Evolutionary conservation across 2,113 vertebrate species (phyloP).

Genomic region (Tympanuchus pallidicinctus): DNA sequence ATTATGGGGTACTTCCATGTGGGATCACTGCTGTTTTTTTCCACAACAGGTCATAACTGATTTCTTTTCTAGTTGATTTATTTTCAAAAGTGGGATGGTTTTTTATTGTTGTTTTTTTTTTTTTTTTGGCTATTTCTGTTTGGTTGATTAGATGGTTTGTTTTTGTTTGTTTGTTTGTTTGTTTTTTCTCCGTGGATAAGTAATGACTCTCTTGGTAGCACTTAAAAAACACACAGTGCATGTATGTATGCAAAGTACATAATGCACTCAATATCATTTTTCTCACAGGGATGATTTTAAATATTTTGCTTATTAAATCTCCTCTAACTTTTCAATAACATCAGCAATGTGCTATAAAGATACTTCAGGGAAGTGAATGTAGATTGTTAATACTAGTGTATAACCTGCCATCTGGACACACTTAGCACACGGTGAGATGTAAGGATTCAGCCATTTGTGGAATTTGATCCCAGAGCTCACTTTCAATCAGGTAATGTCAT

Average conservation of each 20-base stretch:
- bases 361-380: conserved; percentile 41
- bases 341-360: conserved; percentile 15
- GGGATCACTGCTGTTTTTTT: neutral
- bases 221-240: neutral
- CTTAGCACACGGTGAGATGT: conserved; percentile 57
- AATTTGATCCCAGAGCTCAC: conserved; percentile 56
- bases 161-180: neutral
- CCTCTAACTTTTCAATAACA: conserved; percentile 3
- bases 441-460: conserved; percentile 57
- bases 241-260: neutral
- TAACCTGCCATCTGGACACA: conserved; percentile 64
- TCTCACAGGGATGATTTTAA: conserved; percentile 6
- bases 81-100: neutral
- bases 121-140: too few relatives aligned
- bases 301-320: conserved; percentile 39
- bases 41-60: neutral
- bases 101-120: neutral
- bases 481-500: conserved; percentile 59
- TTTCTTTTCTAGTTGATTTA: neutral
- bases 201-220: neutral
- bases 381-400: conserved; percentile 28
- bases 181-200: neutral
- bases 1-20: neutral
- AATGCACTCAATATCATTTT: neutral
- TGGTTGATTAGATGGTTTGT: neutral